Evolutionary conservation across 2,113 vertebrate genomes (phyloP).

Genomic region (Petromus typicus): DNA sequence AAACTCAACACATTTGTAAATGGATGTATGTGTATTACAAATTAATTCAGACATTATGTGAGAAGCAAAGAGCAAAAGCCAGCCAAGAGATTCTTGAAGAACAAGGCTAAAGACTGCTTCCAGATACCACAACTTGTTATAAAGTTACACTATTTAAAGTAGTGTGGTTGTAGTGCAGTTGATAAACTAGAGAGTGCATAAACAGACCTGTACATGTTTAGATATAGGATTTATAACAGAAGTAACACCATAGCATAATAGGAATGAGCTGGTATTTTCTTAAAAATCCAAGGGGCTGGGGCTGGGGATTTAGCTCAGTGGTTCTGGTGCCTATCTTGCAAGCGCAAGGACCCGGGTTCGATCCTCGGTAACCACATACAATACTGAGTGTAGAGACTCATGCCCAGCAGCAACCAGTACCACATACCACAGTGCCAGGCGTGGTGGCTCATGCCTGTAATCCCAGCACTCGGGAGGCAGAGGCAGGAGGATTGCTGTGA

Average conservation of each 20-base stretch:
- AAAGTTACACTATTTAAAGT: not conserved
- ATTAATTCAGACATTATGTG: not conserved
- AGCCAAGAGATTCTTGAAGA: not conserved
- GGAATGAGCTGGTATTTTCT: not conserved
- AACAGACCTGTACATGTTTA: not conserved
- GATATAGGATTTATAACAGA: not conserved
- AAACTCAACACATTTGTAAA: not conserved
- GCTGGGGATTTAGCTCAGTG: too few species aligned
- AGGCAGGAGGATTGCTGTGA: too few species aligned
- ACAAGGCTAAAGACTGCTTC: not conserved
- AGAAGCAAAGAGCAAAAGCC: not conserved
- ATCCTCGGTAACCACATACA: too few species aligned
- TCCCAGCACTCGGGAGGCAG: too few species aligned
- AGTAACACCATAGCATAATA: not conserved
- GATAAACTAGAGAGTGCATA: not conserved
- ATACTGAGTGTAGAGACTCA: too few species aligned
- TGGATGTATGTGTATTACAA: not conserved
- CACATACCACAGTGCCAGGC: too few species aligned
- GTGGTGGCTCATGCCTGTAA: too few species aligned
- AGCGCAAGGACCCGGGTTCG: too few species aligned
- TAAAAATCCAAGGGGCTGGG: not conserved
- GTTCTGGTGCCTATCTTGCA: too few species aligned
- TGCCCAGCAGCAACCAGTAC: too few species aligned
- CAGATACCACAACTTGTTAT: not conserved
- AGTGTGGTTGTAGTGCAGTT: not conserved